These are phyloP conservation scores for Folsomia candida DNA, from an alignment of 2,888 invertebrate species.

Conservation along the genomic window DNA sequence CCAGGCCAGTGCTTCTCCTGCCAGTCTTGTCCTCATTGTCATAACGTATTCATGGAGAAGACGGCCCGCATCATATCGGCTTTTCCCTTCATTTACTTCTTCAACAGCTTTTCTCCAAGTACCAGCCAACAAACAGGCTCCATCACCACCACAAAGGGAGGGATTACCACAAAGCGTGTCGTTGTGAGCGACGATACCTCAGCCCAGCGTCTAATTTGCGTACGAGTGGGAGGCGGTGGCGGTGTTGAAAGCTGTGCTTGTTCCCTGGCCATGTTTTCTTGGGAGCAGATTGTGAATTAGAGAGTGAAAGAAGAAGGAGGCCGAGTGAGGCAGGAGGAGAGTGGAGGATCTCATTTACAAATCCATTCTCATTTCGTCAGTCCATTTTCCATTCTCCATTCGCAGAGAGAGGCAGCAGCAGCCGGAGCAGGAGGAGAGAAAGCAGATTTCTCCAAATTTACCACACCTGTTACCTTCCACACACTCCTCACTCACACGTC, in stretches of 20 bases:
- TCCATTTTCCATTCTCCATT: too few species aligned
- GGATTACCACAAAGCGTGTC: neutral
- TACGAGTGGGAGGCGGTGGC: neutral
- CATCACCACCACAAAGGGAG: too few species aligned
- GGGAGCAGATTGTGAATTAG: neutral
- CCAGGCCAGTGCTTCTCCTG: neutral
- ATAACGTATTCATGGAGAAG: neutral
- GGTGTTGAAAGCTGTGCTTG: neutral
- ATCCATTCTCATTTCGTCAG: slow-evolving; percentile 17
- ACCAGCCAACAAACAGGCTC: neutral
- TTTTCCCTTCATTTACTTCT: slow-evolving; percentile 17
- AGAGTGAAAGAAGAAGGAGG: too few species aligned
- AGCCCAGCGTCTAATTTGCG: too few species aligned
- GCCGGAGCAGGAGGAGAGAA: neutral
- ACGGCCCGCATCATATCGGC: neutral
- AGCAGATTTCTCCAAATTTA: neutral
- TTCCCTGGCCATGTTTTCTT: neutral
- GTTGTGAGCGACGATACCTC: too few species aligned
- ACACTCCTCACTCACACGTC: neutral
- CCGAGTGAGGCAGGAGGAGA: too few species aligned
- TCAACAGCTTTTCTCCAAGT: slow-evolving; percentile 4
- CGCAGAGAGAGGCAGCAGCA: too few species aligned
- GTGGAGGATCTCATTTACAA: slow-evolving; percentile 12
- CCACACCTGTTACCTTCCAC: neutral
- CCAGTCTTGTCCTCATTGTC: neutral